Conservation (phyloP, 1,140 invertebrate genomes). For the Saccostrea glomerata region DNA sequence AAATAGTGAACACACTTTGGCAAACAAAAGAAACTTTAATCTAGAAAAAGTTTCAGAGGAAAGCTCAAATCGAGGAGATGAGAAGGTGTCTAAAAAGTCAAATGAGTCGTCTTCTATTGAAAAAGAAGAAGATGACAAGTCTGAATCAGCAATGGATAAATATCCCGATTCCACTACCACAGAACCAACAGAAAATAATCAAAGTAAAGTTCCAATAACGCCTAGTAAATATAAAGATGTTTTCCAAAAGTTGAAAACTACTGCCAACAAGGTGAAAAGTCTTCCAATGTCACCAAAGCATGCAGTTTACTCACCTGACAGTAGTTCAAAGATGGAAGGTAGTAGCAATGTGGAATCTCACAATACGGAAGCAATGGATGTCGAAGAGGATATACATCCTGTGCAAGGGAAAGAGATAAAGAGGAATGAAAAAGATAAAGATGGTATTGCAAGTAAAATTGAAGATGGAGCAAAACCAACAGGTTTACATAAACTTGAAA, state of each 20-base stretch:
- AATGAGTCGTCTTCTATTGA: not conserved
- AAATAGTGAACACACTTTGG: not conserved
- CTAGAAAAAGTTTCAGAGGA: not conserved
- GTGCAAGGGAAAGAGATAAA: not conserved
- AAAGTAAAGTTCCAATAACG: not conserved
- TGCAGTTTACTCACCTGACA: not conserved
- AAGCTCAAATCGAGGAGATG: not conserved
- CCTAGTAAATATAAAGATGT: constrained; percentile 4
- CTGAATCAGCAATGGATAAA: not conserved
- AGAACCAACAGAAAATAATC: constrained; percentile 5
- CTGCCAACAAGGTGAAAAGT: not conserved
- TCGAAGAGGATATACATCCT: not conserved
- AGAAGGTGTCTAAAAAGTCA: not conserved
- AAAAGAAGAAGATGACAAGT: not conserved
- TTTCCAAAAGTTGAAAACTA: not conserved
- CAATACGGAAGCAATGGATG: not conserved
- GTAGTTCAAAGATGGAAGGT: not conserved
- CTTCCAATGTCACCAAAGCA: not conserved
- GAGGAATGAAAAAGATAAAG: not conserved
- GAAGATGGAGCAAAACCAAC: not conserved
- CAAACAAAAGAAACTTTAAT: not conserved
- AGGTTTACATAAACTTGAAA: not conserved
- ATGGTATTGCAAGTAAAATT: not conserved
- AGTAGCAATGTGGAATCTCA: not conserved
- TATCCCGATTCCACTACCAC: constrained; percentile 8